phyloP scores from a whole-genome alignment of 1,140 invertebrate species.

The Augochlora pura region DNA sequence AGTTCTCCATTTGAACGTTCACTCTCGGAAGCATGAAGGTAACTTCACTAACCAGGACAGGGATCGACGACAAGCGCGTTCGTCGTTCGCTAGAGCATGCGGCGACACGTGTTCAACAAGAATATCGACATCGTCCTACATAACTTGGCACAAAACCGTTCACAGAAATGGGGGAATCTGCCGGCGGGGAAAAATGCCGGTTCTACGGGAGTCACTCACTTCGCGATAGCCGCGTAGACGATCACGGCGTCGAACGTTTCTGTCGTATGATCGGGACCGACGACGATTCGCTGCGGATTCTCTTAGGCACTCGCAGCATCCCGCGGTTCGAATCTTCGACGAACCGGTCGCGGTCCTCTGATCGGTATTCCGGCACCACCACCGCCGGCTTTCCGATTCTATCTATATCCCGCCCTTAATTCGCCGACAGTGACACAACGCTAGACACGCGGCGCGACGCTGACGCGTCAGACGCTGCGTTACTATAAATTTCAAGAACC shows the following conservation, averaged over 20 bases:
- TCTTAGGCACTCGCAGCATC: background rate
- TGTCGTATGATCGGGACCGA: too few species aligned
- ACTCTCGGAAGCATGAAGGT: too few species aligned
- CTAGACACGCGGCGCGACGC: background rate
- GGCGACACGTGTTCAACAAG: background rate
- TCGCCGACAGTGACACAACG: slow-evolving; percentile 33
- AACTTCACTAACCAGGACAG: too few species aligned
- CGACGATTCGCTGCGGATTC: too few species aligned
- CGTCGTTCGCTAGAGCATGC: background rate
- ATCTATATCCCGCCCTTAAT: slow-evolving; percentile 54
- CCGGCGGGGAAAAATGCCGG: background rate
- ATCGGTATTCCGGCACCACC: slow-evolving; percentile 17
- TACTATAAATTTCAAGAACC: too few species aligned
- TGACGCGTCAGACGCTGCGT: slow-evolving; percentile 8
- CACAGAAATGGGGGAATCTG: background rate
- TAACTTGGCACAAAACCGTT: background rate
- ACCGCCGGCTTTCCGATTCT: slow-evolving; percentile 18
- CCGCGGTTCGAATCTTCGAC: background rate
- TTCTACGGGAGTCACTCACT: background rate
- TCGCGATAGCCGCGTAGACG: background rate
- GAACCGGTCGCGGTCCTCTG: background rate
- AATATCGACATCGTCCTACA: background rate
- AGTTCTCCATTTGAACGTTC: too few species aligned
- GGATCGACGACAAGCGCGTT: too few species aligned
- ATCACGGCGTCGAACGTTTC: too few species aligned